Evolutionary conservation across 2,797 vertebrate genomes (phyloP).

Genomic region (Caiman crocodilus): DNA sequence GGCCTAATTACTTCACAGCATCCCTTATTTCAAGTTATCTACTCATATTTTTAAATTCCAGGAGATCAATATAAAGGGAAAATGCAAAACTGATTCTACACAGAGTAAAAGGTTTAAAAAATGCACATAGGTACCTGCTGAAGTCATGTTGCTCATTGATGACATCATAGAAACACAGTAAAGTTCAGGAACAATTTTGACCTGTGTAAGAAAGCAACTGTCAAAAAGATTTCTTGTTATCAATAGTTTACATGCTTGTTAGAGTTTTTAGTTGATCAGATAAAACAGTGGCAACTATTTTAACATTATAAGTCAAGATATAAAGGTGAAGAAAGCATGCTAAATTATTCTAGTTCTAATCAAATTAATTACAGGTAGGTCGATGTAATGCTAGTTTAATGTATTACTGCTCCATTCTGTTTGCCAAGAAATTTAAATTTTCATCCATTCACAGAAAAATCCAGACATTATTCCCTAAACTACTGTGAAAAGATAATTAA

Average conservation of each 20-base stretch:
- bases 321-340: not conserved
- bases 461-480: not conserved
- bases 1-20: not conserved
- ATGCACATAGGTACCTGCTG: slow-evolving; percentile 43
- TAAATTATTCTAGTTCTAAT: not conserved
- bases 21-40: not conserved
- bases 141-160: slow-evolving; percentile 46
- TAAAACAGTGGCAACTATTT: not conserved
- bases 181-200: slow-evolving; percentile 67
- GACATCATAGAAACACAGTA: slow-evolving; percentile 64
- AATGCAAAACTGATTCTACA: not conserved
- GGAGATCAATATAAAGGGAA: not conserved
- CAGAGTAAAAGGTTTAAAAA: not conserved
- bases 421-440: not conserved
- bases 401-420: not conserved
- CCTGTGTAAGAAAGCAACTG: slow-evolving; percentile 23
- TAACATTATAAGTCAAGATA: not conserved
- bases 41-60: not conserved
- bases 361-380: not conserved
- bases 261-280: not conserved
- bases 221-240: not conserved
- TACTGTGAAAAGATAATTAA: not conserved
- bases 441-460: not conserved
- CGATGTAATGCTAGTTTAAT: not conserved
- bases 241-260: not conserved